Conservation (phyloP, 2,113 vertebrate genomes). For the Protomyctophum bolini region DNA sequence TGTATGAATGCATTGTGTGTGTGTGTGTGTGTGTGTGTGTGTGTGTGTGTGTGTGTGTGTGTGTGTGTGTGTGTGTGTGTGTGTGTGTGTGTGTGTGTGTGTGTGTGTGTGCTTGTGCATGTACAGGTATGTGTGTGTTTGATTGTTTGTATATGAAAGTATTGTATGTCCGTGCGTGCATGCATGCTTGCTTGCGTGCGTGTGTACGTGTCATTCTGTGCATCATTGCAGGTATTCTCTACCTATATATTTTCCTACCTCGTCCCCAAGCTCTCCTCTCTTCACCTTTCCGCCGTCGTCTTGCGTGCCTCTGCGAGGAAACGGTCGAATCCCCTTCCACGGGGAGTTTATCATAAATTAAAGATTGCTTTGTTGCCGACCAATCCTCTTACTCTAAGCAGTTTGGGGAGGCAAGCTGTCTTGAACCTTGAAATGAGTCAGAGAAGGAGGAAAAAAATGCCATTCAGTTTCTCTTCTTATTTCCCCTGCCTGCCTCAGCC, state of each 20-base stretch:
- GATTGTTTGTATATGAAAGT: too few species aligned
- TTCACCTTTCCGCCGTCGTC: slow-evolving; percentile 64
- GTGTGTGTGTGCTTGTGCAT: too few species aligned
- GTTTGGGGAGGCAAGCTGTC: slow-evolving; percentile 69
- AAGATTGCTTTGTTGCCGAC: slow-evolving; percentile 79
- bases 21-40: too few species aligned
- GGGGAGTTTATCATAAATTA: slow-evolving; percentile 81
- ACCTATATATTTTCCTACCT: slow-evolving; percentile 34
- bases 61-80: too few species aligned
- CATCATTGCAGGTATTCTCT: slow-evolving; percentile 57
- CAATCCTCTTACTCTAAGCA: slow-evolving; percentile 83
- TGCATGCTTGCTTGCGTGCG: too few species aligned
- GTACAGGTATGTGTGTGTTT: too few species aligned
- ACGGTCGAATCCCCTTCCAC: slow-evolving; percentile 56
- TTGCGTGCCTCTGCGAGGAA: slow-evolving; percentile 58
- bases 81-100: too few species aligned
- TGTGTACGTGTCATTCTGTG: slow-evolving; percentile 32
- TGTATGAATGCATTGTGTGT: too few species aligned
- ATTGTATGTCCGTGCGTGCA: too few species aligned
- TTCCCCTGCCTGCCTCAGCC: background rate
- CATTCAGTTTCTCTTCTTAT: background rate
- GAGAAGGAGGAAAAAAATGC: slow-evolving; percentile 45
- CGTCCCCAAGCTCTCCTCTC: slow-evolving; percentile 41
- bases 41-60: too few species aligned
- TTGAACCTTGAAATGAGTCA: slow-evolving; percentile 72